phyloP scores from a whole-genome alignment of 2,797 vertebrate species.

The Rhinoraja longicauda region DNA sequence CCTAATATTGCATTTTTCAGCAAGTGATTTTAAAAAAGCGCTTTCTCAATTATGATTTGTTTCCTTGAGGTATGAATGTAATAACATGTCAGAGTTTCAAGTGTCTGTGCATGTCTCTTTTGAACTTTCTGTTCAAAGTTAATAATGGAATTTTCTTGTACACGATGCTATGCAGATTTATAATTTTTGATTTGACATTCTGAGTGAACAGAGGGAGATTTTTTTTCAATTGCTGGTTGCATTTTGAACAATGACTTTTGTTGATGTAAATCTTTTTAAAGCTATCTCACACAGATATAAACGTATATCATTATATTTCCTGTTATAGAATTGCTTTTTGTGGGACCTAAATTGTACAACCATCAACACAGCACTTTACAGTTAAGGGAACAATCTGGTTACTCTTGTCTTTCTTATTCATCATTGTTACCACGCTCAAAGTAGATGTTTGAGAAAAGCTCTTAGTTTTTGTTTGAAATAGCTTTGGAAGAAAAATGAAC shows the following conservation, averaged over 20 bases:
- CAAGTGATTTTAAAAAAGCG: not conserved
- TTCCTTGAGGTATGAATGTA: not conserved
- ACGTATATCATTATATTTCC: not conserved
- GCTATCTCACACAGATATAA: conserved; percentile 31
- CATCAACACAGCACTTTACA: not conserved
- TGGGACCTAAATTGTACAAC: conserved; percentile 6
- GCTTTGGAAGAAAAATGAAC: not conserved
- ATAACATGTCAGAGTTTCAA: not conserved
- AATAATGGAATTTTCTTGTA: not conserved
- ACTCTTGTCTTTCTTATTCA: not conserved
- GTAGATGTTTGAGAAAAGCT: not conserved
- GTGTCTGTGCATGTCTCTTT: not conserved
- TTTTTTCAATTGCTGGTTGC: not conserved
- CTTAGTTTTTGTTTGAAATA: not conserved
- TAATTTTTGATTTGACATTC: not conserved
- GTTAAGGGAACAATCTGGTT: conserved; percentile 3
- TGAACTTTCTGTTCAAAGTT: conserved; percentile 5
- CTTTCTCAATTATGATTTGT: not conserved
- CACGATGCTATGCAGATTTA: not conserved
- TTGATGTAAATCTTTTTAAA: conserved; percentile 44
- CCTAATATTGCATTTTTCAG: not conserved
- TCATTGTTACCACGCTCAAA: not conserved
- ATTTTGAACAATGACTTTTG: conserved; percentile 39
- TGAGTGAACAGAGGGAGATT: not conserved
- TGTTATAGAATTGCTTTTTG: not conserved